Conservation (phyloP, 2,113 vertebrate species). For the Hippocampus abdominalis region DNA sequence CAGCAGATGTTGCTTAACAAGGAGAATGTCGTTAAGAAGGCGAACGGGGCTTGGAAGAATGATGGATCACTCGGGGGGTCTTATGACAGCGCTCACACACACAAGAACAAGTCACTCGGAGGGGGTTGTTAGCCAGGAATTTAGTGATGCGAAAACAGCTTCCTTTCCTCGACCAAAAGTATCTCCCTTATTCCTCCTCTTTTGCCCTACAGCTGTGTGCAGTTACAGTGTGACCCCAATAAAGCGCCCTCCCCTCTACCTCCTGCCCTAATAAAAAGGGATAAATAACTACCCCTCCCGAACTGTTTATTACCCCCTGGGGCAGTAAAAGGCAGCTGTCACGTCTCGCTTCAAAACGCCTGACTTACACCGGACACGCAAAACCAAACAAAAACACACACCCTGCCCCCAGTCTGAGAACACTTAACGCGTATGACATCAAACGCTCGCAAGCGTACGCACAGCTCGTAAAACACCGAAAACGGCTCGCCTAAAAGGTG, state of each 20-base stretch:
- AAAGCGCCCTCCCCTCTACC: slow-evolving; percentile 55
- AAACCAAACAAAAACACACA: slow-evolving; percentile 46
- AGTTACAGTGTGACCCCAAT: slow-evolving; percentile 78
- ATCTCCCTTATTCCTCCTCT: slow-evolving; percentile 37
- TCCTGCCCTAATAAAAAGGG: slow-evolving; percentile 70
- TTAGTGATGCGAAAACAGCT: slow-evolving; percentile 38
- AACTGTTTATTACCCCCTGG: slow-evolving; percentile 73
- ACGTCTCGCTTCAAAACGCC: slow-evolving; percentile 54
- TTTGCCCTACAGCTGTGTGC: slow-evolving; percentile 72
- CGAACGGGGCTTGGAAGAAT: slow-evolving; percentile 22
- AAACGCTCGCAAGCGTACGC: slow-evolving; percentile 53
- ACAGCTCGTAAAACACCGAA: slow-evolving; percentile 51
- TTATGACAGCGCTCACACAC: background rate
- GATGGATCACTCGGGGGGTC: slow-evolving; percentile 30
- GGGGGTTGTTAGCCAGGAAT: slow-evolving; percentile 47
- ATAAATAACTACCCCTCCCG: slow-evolving; percentile 72
- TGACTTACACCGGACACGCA: slow-evolving; percentile 40
- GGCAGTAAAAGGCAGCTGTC: slow-evolving; percentile 80
- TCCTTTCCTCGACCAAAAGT: slow-evolving; percentile 23
- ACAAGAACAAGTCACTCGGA: background rate
- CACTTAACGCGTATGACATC: slow-evolving; percentile 50
- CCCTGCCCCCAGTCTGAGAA: slow-evolving; percentile 58
- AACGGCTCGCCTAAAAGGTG: slow-evolving; percentile 23
- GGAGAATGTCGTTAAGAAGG: slow-evolving; percentile 43
- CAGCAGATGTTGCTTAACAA: slow-evolving; percentile 76